A percentile compares a stretch with the other conserved stretches of the same genome.
phyloP scores from a whole-genome alignment of 2,888 invertebrate genomes.

The Acrobasis consociella region DNA sequence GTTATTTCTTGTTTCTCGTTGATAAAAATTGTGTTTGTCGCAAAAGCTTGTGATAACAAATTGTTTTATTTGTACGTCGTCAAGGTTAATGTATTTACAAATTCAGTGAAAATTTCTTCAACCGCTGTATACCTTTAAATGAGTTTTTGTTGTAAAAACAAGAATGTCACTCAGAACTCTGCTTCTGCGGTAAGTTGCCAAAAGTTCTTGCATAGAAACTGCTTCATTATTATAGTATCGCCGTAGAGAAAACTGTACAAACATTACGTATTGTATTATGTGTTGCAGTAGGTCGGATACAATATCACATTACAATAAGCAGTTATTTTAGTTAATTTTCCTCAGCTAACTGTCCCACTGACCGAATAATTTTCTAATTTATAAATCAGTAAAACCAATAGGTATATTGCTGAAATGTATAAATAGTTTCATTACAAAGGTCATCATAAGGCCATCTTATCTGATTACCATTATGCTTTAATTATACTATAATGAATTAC shows the following conservation, averaged over 20 bases:
- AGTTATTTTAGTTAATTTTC: too few species aligned
- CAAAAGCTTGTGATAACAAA: not conserved
- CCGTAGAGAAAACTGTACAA: not conserved
- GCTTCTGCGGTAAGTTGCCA: conserved; percentile 14
- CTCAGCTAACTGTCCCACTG: not conserved
- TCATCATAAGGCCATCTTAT: too few species aligned
- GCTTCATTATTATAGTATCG: not conserved
- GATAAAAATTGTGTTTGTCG: not conserved
- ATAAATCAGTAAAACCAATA: not conserved
- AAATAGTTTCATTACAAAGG: not conserved
- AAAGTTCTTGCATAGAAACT: not conserved
- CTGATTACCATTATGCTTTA: too few species aligned
- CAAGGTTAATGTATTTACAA: conserved; percentile 9
- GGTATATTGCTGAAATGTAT: not conserved
- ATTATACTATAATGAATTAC: too few species aligned
- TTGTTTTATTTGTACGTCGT: conserved; percentile 4
- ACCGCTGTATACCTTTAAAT: not conserved
- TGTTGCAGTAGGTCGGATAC: not conserved
- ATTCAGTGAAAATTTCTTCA: not conserved
- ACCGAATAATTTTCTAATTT: not conserved
- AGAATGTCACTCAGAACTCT: conserved; percentile 17
- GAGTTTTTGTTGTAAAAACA: not conserved
- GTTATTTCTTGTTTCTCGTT: not conserved
- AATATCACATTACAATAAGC: too few species aligned
- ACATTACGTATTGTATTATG: not conserved